Evolutionary conservation across 2,888 invertebrate species (phyloP).

Genomic region (Phragmatobia fuliginosa): DNA sequence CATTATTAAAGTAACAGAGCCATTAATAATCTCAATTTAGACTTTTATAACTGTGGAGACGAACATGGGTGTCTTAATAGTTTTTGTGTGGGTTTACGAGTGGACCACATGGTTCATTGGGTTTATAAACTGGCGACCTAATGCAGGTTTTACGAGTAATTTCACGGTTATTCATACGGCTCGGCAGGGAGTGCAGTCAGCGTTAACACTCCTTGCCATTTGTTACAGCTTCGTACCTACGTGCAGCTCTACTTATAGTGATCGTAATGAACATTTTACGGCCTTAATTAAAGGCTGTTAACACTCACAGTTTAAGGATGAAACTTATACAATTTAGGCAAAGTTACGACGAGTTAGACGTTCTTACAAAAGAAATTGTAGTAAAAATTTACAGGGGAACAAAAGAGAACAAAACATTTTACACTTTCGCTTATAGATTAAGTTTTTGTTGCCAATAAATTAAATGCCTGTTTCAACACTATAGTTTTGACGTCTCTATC

Average conservation of each 20-base stretch:
- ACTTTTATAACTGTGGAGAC: conserved; percentile 65
- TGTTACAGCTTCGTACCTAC: conserved; percentile 36
- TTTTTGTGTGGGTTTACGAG: conserved; percentile 72
- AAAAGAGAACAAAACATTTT: neutral
- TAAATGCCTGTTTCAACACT: neutral
- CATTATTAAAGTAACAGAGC: conserved; percentile 65
- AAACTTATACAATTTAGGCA: neutral
- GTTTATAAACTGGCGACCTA: conserved; percentile 77
- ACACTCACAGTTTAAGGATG: conserved; percentile 11
- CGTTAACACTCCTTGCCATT: conserved; percentile 30
- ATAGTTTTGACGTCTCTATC: neutral
- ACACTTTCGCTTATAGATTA: neutral
- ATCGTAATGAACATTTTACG: conserved; percentile 47
- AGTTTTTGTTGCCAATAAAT: neutral
- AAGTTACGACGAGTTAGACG: neutral
- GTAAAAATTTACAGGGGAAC: neutral
- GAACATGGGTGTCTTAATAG: conserved; percentile 64
- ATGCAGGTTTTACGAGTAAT: conserved; percentile 84
- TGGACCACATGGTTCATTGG: conserved; percentile 76
- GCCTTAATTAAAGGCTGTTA: conserved; percentile 41
- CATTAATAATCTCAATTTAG: conserved; percentile 76
- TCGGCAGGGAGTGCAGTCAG: conserved; percentile 66
- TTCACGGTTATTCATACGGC: conserved; percentile 81
- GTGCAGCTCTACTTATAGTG: conserved; percentile 31
- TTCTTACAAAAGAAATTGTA: neutral